These are phyloP conservation scores for Cossypha dichroa DNA, from an alignment of 2,797 vertebrate genomes.

Conservation along the genomic window DNA sequence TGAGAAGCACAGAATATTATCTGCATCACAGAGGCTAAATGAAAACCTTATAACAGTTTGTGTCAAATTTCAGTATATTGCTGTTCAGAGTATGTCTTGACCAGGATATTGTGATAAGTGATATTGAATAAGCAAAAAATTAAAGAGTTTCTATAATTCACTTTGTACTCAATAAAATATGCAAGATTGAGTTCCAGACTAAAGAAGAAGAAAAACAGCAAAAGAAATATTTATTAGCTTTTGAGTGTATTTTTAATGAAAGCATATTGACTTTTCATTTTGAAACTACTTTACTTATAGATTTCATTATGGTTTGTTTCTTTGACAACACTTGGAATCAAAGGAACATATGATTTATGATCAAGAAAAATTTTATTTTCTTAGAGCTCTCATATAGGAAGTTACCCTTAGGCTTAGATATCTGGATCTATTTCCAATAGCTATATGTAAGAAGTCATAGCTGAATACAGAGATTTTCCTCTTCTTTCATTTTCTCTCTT, in stretches of 20 bases:
- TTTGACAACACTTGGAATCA: not conserved
- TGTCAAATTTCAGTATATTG: not conserved
- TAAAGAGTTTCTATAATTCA: not conserved
- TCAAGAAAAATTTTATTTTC: not conserved
- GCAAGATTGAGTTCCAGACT: not conserved
- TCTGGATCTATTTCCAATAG: not conserved
- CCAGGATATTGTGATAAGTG: not conserved
- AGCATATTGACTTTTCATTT: not conserved
- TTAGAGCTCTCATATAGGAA: not conserved
- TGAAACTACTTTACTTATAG: not conserved
- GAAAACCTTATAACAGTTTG: not conserved
- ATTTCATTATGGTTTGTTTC: not conserved
- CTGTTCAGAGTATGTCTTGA: not conserved
- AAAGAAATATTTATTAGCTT: accelerated
- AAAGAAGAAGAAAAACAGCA: not conserved
- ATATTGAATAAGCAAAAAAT: not conserved
- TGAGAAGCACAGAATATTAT: not conserved
- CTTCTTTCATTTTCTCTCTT: not conserved
- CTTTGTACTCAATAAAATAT: not conserved
- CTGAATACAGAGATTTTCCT: not conserved
- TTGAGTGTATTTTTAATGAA: not conserved
- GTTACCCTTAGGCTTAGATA: not conserved
- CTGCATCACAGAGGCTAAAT: not conserved
- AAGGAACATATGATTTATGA: not conserved
- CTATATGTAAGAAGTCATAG: not conserved